Percentiles rank a stretch among this genome's conserved stretches.
phyloP scores from a whole-genome alignment of 2,113 vertebrate species.

The Hyla sarda region DNA sequence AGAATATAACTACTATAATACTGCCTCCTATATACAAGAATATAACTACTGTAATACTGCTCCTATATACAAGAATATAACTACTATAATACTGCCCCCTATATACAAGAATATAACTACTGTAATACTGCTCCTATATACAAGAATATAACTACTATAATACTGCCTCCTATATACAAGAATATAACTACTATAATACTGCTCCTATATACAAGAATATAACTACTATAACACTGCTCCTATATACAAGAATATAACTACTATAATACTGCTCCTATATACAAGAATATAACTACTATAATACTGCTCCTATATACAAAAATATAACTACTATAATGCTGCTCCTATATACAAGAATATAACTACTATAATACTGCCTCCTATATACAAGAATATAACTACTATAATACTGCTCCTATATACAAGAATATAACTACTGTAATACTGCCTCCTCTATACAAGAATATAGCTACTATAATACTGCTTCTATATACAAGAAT shows the following conservation, averaged over 20 bases:
- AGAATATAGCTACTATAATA: too few relatives aligned
- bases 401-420: not conserved
- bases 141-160: not conserved
- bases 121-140: not conserved
- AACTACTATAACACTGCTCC: too few relatives aligned
- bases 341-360: not conserved
- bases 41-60: conserved; percentile 14
- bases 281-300: conserved; percentile 11
- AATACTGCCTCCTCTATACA: too few relatives aligned
- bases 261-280: not conserved
- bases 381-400: conserved; percentile 6
- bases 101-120: not conserved
- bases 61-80: not conserved
- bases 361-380: conserved; percentile 14
- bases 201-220: too few relatives aligned
- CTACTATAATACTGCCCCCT: not conserved
- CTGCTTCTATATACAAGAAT: too few relatives aligned
- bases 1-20: too few relatives aligned
- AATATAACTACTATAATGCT: not conserved
- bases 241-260: not conserved
- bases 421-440: conserved; percentile 4
- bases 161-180: too few relatives aligned
- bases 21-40: not conserved
- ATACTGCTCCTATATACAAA: not conserved
- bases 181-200: not conserved